A percentile compares a stretch with the other conserved stretches of the same genome.
These are phyloP conservation scores for Sapajus apella DNA, from an alignment of 2,113 vertebrate species.

Conservation along the genomic window DNA sequence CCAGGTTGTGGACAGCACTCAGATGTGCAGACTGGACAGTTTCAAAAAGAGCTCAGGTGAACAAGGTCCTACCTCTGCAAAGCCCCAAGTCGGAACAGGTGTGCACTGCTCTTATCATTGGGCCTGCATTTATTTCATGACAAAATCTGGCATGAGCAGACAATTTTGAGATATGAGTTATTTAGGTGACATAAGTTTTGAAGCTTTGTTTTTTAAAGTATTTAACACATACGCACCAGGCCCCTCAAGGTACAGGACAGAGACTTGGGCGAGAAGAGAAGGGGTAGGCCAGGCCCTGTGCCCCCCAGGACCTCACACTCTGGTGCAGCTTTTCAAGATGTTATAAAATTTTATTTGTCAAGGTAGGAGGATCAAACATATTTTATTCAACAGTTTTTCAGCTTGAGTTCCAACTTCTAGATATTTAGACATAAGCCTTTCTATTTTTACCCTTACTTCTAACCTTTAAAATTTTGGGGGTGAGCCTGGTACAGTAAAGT, in stretches of 20 bases:
- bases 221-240: not conserved
- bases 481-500: not conserved
- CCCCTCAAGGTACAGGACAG: not conserved
- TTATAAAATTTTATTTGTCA: not conserved
- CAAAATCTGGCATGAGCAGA: slow-evolving; percentile 48
- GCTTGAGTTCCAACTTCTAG: not conserved
- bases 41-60: slow-evolving; percentile 37
- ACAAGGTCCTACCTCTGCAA: not conserved
- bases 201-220: not conserved
- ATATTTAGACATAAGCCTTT: not conserved
- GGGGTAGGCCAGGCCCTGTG: not conserved
- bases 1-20: not conserved
- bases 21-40: not conserved
- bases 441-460: not conserved
- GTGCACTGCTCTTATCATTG: not conserved
- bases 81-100: slow-evolving; percentile 7
- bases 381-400: not conserved
- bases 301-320: not conserved
- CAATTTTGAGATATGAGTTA: slow-evolving; percentile 5
- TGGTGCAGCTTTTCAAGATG: not conserved
- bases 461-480: not conserved
- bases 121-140: slow-evolving; percentile 9
- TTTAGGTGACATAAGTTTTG: not conserved
- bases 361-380: not conserved
- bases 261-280: not conserved